phyloP scores from a whole-genome alignment of 2,888 invertebrate species.

The Mimumesa dahlbomi region DNA sequence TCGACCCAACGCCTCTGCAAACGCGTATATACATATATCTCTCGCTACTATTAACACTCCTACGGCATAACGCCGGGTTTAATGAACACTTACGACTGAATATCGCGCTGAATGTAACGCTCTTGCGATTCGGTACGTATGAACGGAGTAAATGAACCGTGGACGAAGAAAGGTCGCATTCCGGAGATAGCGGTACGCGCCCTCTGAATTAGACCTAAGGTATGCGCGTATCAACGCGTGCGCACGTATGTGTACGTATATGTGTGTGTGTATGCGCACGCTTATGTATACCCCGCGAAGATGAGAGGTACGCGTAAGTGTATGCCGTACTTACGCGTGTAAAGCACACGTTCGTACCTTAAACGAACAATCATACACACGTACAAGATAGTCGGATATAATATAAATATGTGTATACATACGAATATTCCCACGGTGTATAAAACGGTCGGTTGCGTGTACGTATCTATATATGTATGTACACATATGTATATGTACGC shows the following conservation, averaged over 20 bases:
- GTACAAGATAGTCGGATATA: too few relatives aligned
- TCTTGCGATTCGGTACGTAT: slow-evolving; percentile 52
- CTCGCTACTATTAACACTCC: slow-evolving; percentile 43
- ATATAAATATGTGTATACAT: too few relatives aligned
- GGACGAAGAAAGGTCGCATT: slow-evolving; percentile 62
- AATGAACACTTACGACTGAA: slow-evolving; percentile 64
- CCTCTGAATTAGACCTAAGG: slow-evolving; percentile 63
- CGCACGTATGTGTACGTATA: slow-evolving; percentile 10
- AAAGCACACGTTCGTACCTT: too few relatives aligned
- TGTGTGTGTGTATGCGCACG: too few relatives aligned
- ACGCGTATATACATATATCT: slow-evolving; percentile 39
- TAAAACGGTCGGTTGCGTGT: too few relatives aligned
- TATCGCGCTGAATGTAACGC: slow-evolving; percentile 56
- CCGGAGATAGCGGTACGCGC: slow-evolving; percentile 58
- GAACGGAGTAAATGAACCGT: slow-evolving; percentile 59
- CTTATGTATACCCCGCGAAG: too few relatives aligned
- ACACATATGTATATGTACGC: neutral
- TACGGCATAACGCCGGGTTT: slow-evolving; percentile 45
- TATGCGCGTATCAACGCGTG: slow-evolving; percentile 44
- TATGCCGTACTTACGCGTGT: neutral
- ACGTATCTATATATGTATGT: neutral
- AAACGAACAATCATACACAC: too few relatives aligned
- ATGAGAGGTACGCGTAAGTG: too few relatives aligned
- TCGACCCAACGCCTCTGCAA: slow-evolving; percentile 18
- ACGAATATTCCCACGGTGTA: too few relatives aligned